phyloP scores from a whole-genome alignment of 2,888 invertebrate species.

The Azorinus chamasolen region DNA sequence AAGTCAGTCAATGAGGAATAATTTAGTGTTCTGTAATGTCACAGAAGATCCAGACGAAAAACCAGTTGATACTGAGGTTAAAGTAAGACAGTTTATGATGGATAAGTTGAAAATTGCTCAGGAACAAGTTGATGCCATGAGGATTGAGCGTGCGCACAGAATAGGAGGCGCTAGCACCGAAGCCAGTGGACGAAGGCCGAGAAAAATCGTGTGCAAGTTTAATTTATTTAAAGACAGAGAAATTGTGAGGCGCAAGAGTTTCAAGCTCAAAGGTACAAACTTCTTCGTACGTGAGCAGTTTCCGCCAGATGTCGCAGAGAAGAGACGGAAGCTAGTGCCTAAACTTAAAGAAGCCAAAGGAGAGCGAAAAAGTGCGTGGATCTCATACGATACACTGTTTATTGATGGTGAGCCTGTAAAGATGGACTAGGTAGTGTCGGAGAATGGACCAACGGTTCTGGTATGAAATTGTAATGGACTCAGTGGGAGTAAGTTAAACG shows the following conservation, averaged over 20 bases:
- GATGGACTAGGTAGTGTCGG: not conserved
- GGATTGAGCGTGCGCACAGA: conserved; percentile 6
- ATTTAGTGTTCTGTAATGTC: too few species aligned
- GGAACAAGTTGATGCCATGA: not conserved
- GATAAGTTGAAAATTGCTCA: conserved; percentile 1
- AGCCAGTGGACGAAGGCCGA: too few species aligned
- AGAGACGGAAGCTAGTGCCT: conserved; percentile 3
- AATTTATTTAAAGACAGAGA: not conserved
- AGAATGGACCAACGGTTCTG: not conserved
- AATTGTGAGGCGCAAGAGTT: not conserved
- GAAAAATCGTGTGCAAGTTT: not conserved
- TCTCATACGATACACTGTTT: conserved; percentile 10
- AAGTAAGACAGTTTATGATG: not conserved
- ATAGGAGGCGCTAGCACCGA: not conserved
- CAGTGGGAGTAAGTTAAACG: not conserved
- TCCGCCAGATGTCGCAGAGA: not conserved
- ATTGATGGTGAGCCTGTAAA: conserved; percentile 1
- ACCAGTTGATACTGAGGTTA: conserved; percentile 1
- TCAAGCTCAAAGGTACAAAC: not conserved
- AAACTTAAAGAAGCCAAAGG: conserved; percentile 17
- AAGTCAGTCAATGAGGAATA: too few species aligned
- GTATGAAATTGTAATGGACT: conserved; percentile 19
- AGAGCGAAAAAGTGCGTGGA: conserved; percentile 18
- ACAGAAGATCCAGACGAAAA: conserved; percentile 2
- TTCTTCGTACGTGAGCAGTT: not conserved